Base-by-base conservation (phyloP, 2,888 invertebrate genomes). In the Coremacera marginata region DNA sequence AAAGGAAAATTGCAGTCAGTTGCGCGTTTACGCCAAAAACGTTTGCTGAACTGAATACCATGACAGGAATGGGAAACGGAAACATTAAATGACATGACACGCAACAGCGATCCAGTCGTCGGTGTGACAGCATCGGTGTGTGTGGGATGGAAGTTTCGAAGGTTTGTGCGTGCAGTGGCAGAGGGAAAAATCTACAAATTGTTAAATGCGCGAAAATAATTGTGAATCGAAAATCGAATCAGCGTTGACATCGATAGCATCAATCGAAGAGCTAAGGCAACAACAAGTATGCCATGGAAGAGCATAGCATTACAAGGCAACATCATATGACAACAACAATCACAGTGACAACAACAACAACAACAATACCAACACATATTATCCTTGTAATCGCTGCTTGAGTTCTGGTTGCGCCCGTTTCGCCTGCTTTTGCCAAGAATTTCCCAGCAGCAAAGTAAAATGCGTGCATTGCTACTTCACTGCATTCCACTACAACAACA, bases 161-260 rank as follows among this genome's bases (percentile, higher is more conserved):
- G 5, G 52, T 5, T 22, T 25, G 27, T 19, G 72, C n/a, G n/a
- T 37, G 49, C 19, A 16, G 31, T 0, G 37, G 19, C 3, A 8
- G 34, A 34, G 60, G 16, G n/a, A 65, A 74, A 68, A 72, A 77
- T 77, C 79, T 81, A 75, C 78, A 73, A 78, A 79, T 80, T 80
- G 78, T 79, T 73, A 73, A 77, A 82, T 79, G 80, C 80, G 78
- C 76, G 77, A 80, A 81, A 81, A 81, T 82, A 81, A 82, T 81
- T 82, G 81, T 80, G 79, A 82, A 81, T 80, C 81, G 81, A 81
- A 82, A 81, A 82, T 82, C 80, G 80, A 82, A 83, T 83, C 82
- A 80, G 78, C 77, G 80, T 70, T 77, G 80, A 79, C 81, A 80
- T 72, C 73, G 78, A 79, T 79, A 78, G 70, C 73, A 76, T 55